Evolutionary conservation across 2,888 invertebrate species (phyloP).

Genomic region (Punctoribates punctum): DNA sequence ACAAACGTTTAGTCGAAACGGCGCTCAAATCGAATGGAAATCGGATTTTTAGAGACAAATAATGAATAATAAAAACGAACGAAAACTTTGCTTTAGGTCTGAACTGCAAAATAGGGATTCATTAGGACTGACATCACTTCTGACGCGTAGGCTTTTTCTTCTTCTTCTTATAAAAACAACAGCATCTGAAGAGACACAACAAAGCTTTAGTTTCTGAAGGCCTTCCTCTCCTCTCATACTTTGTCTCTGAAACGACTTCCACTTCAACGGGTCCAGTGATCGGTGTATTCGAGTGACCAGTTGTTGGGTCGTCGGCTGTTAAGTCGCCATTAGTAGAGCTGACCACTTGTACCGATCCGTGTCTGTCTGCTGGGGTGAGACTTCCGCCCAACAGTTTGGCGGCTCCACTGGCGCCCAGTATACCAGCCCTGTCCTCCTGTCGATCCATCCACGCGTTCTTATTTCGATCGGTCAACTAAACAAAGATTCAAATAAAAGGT

Average conservation of each 20-base stretch:
- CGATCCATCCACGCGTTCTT: conserved; percentile 42
- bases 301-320: conserved; percentile 90
- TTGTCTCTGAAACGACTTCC: conserved; percentile 94
- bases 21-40: conserved; percentile 21
- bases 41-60: background rate
- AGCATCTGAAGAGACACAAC: conserved; percentile 71
- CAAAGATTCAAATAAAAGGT: background rate
- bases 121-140: conserved; percentile 7
- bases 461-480: conserved; percentile 35
- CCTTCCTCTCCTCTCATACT: conserved; percentile 65
- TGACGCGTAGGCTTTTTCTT: conserved; percentile 77
- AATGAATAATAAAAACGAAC: background rate
- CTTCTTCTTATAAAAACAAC: conserved; percentile 98
- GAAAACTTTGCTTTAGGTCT: background rate
- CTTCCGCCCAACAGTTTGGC: conserved; percentile 44
- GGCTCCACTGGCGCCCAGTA: background rate
- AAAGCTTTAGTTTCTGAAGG: background rate
- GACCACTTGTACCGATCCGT: conserved; percentile 92
- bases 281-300: conserved; percentile 94
- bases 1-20: conserved; percentile 39
- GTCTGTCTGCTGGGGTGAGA: conserved; percentile 80
- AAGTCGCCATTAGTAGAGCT: conserved; percentile 95
- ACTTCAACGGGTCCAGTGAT: conserved; percentile 90
- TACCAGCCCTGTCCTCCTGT: background rate
- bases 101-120: background rate